Evolutionary conservation across 2,113 vertebrate species (phyloP), one percentile per base, ranked within the genome.

Genomic region (Anthoscopus minutus): DNA sequence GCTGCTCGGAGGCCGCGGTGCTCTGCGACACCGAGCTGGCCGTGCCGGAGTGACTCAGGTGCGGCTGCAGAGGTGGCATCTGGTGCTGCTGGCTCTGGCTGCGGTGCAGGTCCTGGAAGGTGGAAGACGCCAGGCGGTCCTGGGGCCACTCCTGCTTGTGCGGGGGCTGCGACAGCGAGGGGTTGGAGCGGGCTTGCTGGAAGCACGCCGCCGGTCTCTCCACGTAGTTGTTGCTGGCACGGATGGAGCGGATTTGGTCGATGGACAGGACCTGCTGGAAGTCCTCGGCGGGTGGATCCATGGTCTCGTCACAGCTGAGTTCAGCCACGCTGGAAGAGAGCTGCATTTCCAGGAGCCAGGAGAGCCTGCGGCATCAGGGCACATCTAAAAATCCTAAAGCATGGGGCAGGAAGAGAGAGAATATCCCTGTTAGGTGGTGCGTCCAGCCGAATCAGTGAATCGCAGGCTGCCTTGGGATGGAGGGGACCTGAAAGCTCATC

Each of bases 191-290:
- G 25, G 98, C 78, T 82, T 97, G 97, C 96, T 97, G 97, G 61
- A 97, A 98, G 92, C 97, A 90, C 53, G 13, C 95, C 37, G 98
- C 97, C 1, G 99, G 99, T 38, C 98, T 96, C 21, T 99, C 99
- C 98, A 99, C 99, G 64, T 99, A 99, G 98, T 99, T 99, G 94
- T 99, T 99, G 98, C 97, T 99, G 97, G 99, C 98, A 25, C 99
- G 98, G 97, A 99, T 99, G 96, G 98, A 98, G 61, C 98, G 98
- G 96, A 99, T 99, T 97, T 99, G 99, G 89, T 99, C 98, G 14
- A 99, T 98, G 79, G 99, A 99, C 90, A 99, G 98, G 76, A 99
- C 98, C 96, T 98, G 99, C 96, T 98, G 99, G 82, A 98, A 97
- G 95, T 99, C 99, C 96, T 98, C 98, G 8, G 97, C 95, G 22